These are phyloP conservation scores for Cydia strobilella DNA, from an alignment of 1,140 invertebrate genomes.

Conservation along the genomic window DNA sequence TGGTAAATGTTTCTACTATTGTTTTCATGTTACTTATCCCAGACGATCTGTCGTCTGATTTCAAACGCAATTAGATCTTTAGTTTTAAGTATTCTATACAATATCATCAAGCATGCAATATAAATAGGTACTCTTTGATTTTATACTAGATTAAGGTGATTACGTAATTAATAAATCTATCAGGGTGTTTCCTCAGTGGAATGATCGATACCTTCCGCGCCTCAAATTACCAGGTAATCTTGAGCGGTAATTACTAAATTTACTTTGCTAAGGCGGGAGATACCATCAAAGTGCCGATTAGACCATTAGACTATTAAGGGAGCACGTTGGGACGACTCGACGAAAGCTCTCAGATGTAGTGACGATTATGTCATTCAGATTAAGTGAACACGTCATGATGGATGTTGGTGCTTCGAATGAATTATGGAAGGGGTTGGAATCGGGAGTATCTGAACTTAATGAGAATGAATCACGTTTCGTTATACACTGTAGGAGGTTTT, in stretches of 20 bases:
- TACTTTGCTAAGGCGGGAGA: slow-evolving; percentile 53
- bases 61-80: too few relatives aligned
- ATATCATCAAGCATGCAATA: neutral
- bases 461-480: slow-evolving; percentile 3
- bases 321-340: slow-evolving; percentile 41
- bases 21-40: too few relatives aligned
- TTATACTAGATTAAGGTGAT: neutral
- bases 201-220: slow-evolving; percentile 59
- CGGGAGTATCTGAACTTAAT: neutral
- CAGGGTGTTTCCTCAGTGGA: slow-evolving; percentile 36
- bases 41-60: too few relatives aligned
- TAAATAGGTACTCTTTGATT: neutral
- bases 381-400: slow-evolving; percentile 17
- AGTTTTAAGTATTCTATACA: neutral
- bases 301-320: slow-evolving; percentile 41
- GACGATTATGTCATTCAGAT: slow-evolving; percentile 27
- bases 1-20: too few relatives aligned
- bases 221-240: slow-evolving; percentile 63
- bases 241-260: slow-evolving; percentile 70
- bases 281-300: slow-evolving; percentile 52
- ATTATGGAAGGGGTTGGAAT: slow-evolving; percentile 13
- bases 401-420: slow-evolving; percentile 11
- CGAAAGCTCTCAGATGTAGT: slow-evolving; percentile 38
- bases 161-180: slow-evolving; percentile 18
- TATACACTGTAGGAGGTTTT: neutral